Evolutionary conservation across 2,797 vertebrate genomes (phyloP).

Genomic region (Phataginus tetradactyla): DNA sequence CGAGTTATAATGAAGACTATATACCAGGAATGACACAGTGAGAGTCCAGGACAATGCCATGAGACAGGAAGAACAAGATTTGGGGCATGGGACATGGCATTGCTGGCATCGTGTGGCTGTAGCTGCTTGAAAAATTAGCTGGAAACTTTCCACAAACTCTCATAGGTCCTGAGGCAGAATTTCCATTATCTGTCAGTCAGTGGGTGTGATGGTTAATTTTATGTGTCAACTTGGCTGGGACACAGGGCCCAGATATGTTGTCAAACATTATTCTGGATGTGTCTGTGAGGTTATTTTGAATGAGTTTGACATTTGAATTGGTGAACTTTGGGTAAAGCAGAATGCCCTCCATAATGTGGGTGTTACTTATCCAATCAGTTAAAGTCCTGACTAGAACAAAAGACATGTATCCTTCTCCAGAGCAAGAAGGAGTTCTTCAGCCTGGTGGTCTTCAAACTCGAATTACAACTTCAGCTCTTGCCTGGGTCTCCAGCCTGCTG

Average conservation of each 20-base stretch:
- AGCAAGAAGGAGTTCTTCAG: background rate
- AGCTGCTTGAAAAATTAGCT: conserved; percentile 8
- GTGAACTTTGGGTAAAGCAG: background rate
- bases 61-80: conserved; percentile 16
- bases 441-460: background rate
- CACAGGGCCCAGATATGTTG: background rate
- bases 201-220: background rate
- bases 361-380: background rate
- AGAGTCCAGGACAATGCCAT: background rate
- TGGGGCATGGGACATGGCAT: background rate
- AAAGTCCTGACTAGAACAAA: background rate
- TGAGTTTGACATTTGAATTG: background rate
- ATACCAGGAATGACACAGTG: background rate
- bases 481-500: background rate
- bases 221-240: background rate
- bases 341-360: background rate
- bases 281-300: background rate
- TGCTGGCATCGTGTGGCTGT: background rate
- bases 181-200: background rate
- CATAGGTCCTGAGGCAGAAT: background rate
- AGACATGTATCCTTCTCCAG: background rate
- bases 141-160: background rate
- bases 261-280: background rate
- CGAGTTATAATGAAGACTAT: background rate
- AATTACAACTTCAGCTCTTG: background rate